A percentile compares a stretch with the other conserved stretches of the same genome.
Conservation (phyloP, 2,888 invertebrate genomes). For the Drosophila histrio region DNA sequence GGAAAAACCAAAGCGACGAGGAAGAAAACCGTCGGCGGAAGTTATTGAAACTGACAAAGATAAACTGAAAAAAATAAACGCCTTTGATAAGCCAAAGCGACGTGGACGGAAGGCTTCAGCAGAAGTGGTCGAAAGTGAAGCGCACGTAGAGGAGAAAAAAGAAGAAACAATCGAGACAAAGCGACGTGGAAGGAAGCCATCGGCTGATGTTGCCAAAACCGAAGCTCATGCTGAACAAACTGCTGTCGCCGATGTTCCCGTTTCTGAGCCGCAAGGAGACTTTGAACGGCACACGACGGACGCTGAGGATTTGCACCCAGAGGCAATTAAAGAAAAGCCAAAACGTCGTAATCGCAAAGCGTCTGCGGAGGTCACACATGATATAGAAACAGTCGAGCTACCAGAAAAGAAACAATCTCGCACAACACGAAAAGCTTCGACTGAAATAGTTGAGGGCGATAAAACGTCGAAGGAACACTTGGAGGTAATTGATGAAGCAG, state of each 20-base stretch:
- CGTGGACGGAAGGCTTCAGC: conserved; percentile 20
- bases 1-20: conserved; percentile 14
- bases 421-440: conserved; percentile 43
- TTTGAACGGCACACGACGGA: neutral
- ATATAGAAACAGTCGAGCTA: neutral
- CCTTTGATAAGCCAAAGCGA: conserved; percentile 13
- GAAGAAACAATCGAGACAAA: conserved; percentile 3
- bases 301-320: neutral
- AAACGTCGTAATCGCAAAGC: conserved; percentile 33
- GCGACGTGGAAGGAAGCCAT: conserved; percentile 1
- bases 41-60: neutral
- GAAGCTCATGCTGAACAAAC: neutral
- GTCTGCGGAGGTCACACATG: conserved; percentile 24
- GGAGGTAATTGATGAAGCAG: conserved; percentile 17
- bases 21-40: conserved; percentile 8
- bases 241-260: neutral
- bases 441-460: conserved; percentile 22
- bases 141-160: neutral
- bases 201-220: conserved; percentile 19
- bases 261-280: neutral
- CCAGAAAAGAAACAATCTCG: conserved; percentile 23
- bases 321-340: conserved; percentile 8
- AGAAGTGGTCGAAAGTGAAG: neutral
- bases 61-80: neutral
- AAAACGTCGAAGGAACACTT: neutral